These are phyloP conservation scores for Peromyscus polionotus DNA, from an alignment of 2,113 vertebrate species.

Conservation along the genomic window DNA sequence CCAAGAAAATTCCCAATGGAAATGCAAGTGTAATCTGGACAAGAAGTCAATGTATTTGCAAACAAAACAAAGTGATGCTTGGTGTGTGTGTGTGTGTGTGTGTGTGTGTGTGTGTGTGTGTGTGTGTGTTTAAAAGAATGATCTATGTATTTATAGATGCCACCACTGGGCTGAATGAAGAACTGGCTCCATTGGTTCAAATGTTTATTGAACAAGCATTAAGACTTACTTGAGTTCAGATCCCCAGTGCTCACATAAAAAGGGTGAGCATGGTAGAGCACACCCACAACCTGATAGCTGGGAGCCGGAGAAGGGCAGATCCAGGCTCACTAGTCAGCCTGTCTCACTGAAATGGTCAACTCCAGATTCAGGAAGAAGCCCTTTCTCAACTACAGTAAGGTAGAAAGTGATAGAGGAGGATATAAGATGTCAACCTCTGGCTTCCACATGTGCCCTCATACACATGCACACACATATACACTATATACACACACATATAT, in stretches of 20 bases:
- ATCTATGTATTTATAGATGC: background rate
- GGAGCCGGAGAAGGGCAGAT: background rate
- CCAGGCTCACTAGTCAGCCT: background rate
- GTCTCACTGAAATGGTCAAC: background rate
- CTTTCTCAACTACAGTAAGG: background rate
- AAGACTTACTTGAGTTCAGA: background rate
- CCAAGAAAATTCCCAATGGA: constrained; percentile 49
- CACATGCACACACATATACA: background rate
- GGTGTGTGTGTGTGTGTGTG: background rate
- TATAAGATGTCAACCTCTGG: background rate
- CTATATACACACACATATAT: background rate
- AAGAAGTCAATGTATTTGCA: constrained; percentile 71
- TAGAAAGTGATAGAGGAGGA: background rate
- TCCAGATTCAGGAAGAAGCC: background rate
- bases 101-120: background rate
- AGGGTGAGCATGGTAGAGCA: background rate
- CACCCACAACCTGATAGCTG: accelerated
- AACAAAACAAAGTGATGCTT: constrained; percentile 75
- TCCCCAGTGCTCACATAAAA: background rate
- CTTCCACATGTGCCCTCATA: background rate
- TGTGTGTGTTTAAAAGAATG: background rate
- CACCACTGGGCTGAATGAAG: background rate
- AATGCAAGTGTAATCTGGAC: constrained; percentile 72
- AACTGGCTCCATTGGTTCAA: background rate
- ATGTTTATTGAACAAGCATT: background rate